Base-by-base conservation (phyloP, 2,888 invertebrate genomes). In the Drosophila setosimentum region DNA sequence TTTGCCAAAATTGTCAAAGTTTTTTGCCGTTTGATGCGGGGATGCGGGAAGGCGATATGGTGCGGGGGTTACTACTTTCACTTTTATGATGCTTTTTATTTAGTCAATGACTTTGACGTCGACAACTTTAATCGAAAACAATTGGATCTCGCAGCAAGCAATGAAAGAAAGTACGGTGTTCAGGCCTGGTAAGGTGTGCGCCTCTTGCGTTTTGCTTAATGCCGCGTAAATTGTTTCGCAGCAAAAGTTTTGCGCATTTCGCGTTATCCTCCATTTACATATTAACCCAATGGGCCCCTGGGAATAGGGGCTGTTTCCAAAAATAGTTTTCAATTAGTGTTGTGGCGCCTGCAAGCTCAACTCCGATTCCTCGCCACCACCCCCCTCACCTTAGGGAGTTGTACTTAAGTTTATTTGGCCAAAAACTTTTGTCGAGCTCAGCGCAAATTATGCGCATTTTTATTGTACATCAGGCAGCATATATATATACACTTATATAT, bases 241-340 rank as follows among this genome's bases (percentile, higher is more conserved):
- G 87, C 82, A 76, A 83, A 86, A 87, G 85, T 82, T 86, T 86
- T 88, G 73, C 87, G 73, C 82, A 82, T 83, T 86, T 86, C 78
- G 82, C 87, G 82, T 88, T 88, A 88, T 82, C 76, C 78, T 69
- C 84, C 84, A 86, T 88, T 88, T 86, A 80, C 83, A 86, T 86
- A 88, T 88, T 78, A 80, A 80, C 76, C 85, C 83, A 80, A 82
- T 73, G 62, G 40, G 42, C 68, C 63, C 55, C 35, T 45, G 83
- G 74, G 71, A 70, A 63, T 74, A 62, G 70, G 37, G 65, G 53
- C 21, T 50, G 53, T 60, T 71, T 84, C 85, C 87, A 87, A 87
- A 87, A 87, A 87, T 87, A 87, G 87, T 87, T 87, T 87, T 87
- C 89, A 87, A 87, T 87, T 87, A 87, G 87, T 89, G 80, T 77